Conservation (phyloP, 2,797 vertebrate genomes). For the Onychomys arenicola region DNA sequence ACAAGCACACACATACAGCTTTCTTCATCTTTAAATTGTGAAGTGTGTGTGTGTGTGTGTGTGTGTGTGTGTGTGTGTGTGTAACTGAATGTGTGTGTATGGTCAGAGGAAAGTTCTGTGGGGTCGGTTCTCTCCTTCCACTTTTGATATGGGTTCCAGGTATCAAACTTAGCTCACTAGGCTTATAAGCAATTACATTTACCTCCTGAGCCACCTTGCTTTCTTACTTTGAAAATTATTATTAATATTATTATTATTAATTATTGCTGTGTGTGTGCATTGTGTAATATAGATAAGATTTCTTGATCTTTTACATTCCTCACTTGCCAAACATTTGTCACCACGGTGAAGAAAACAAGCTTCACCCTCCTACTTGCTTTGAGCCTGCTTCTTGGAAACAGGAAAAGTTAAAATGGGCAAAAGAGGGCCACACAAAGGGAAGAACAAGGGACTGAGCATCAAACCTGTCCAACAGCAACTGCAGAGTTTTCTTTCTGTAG, state of each 20-base stretch:
- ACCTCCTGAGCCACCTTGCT: background rate
- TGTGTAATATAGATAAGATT: background rate
- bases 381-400: background rate
- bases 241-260: background rate
- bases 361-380: background rate
- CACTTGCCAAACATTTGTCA: conserved; percentile 8
- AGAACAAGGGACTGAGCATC: background rate
- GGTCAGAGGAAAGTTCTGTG: background rate
- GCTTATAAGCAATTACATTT: background rate
- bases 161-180: background rate
- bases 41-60: background rate
- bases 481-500: background rate
- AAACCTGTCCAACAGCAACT: background rate
- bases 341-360: background rate
- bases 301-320: background rate
- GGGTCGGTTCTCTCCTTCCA: background rate
- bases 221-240: background rate
- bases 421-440: background rate
- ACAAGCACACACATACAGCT: background rate
- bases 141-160: background rate
- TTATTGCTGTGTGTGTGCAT: background rate
- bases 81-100: background rate
- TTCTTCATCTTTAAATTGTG: background rate
- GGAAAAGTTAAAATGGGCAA: background rate
- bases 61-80: background rate